Evolutionary conservation across 1,140 invertebrate genomes (phyloP), one percentile per base, ranked within the genome.

Genomic region (Protaetia brevitarsis): DNA sequence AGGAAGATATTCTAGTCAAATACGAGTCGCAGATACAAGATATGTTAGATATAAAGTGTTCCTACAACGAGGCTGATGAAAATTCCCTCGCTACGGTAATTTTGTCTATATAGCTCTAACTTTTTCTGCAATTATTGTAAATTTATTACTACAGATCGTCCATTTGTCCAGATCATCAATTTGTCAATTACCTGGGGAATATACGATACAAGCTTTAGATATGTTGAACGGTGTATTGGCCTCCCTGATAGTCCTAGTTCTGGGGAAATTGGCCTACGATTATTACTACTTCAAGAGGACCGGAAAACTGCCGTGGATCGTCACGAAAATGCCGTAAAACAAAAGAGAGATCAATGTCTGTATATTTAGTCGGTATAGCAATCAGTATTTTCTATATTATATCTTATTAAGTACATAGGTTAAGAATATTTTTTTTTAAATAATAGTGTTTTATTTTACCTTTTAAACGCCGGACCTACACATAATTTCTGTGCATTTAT

Each of bases 231-330:
- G 87, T 13, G 77, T 88, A 26, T 78, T 94, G 19, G 84, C 83
- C 0, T 75, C 78, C 5, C 77, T 92, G 10, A 90, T 93, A 69
- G 63, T 93, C 0, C 73, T 89, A 1, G 83, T 93, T 21, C 73
- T 93, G 45, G 84, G 84, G 3, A 91, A 92, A 77, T 84, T 94
- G 58, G 77, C 86, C 0, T 93, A 92, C 70, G 91, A 94, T 77
- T 93, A 92, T 78, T 90, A 89, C 79, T 82, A 81, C 57, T 93
- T 91, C 76, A 92, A 89, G 73, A 88, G 84, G 66, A 89, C 88
- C 7, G 90, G 91, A 7, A 83, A 85, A 72, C 77, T 94, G 58
- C 92, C 92, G 5, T 93, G 91, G 90, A 87, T 94, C 36, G 86
- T 88, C 7, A 81, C 84, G 56, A 89, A 88, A 78, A 83, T 91